Conservation (phyloP, 2,797 vertebrate genomes). For the Gobio occitaniae region DNA sequence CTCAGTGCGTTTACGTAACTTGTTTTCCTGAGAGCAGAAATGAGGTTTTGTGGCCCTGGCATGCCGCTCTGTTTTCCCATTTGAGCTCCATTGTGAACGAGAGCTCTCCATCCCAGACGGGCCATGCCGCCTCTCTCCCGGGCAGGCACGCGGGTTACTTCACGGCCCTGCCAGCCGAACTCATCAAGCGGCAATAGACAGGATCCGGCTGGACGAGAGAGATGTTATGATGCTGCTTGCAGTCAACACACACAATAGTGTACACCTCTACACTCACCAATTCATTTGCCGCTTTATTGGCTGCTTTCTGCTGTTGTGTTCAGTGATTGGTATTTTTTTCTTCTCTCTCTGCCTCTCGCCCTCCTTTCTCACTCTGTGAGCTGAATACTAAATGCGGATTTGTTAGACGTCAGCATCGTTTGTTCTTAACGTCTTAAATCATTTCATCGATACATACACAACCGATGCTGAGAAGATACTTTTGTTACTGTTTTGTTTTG, state of each 20-base stretch:
- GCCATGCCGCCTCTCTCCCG: slow-evolving; percentile 11
- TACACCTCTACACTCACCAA: slow-evolving; percentile 39
- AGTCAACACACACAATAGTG: slow-evolving; percentile 30
- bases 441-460: not conserved
- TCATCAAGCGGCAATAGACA: slow-evolving; percentile 50
- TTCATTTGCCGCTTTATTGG: slow-evolving; percentile 33
- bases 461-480: slow-evolving; percentile 13
- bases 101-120: slow-evolving; percentile 34
- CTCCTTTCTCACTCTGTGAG: slow-evolving; percentile 18
- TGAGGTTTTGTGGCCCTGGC: slow-evolving; percentile 50
- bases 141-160: slow-evolving; percentile 30
- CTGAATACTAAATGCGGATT: slow-evolving; percentile 18
- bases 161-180: slow-evolving; percentile 47
- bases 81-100: slow-evolving; percentile 54
- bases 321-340: slow-evolving; percentile 33
- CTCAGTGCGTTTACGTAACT: slow-evolving; percentile 61
- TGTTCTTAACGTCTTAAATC: slow-evolving; percentile 16
- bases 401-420: slow-evolving; percentile 14
- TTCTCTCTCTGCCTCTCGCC: slow-evolving; percentile 1
- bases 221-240: slow-evolving; percentile 35
- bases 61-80: slow-evolving; percentile 52
- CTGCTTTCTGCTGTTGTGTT: slow-evolving; percentile 41
- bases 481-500: slow-evolving; percentile 9
- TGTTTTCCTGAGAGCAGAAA: slow-evolving; percentile 55
- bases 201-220: slow-evolving; percentile 32